Evolutionary conservation across 2,888 invertebrate species (phyloP), one percentile per base, ranked within the genome.

Genomic region (Mythimna albipuncta): DNA sequence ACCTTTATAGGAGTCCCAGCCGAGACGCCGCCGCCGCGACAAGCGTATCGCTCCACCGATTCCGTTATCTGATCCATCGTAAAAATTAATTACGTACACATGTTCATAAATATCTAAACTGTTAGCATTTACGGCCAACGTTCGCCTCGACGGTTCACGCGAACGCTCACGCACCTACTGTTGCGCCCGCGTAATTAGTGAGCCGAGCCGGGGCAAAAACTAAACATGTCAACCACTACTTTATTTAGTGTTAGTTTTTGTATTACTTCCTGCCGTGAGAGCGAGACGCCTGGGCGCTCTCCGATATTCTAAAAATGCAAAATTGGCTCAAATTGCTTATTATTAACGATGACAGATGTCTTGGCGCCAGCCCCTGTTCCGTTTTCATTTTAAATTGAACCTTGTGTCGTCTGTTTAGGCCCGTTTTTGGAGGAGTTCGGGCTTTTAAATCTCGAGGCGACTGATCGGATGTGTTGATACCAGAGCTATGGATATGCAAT

Each of bases 291-390:
- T 93, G 93, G 93, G 89, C 91, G 92, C 93, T 92, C 91, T 89
- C 87, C 86, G 90, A 89, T 92, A 95, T 95, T 95, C 93, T 91
- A 94, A 96, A 96, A 94, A 96, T 95, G 94, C 95, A 91, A 93
- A 95, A 95, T 95, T 95, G 94, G 89, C 94, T 95, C 94, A 95
- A 95, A 96, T 96, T 95, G 95, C 95, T 94, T 93, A 93, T 95
- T 96, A 94, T 95, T 95, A 96, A 95, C 94, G 94, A 96, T 95
- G 96, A 96, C 95, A 95, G 95, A 96, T 96, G 96, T 93, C 92
- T 93, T 94, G 93, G 96, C 96, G 96, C 96, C 96, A 92, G 89
- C 88, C 91, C 89, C 86, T 73, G 68, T 10, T 41, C 44, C 21
- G 57, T 10, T 21, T 58, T 52, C 70, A 65, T 75, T 77, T 69